Base-by-base conservation (phyloP, 2,797 vertebrate species). In the Mycteria americana region DNA sequence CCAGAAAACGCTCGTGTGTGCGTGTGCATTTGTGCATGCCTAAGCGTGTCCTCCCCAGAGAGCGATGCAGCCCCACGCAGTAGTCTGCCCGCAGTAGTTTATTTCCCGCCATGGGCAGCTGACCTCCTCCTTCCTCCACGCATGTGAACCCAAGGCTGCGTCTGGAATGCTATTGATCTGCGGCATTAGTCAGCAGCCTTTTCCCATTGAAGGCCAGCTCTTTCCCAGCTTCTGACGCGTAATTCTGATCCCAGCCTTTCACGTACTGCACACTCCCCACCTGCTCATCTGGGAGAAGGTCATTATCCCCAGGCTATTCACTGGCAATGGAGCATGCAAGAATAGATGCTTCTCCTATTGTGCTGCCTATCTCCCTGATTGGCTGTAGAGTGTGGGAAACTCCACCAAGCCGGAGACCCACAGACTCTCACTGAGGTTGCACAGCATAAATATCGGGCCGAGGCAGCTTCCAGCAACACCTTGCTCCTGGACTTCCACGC, bases 371-470 rank as follows among this genome's bases (percentile, higher is more conserved):
- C 85, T 87, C 76, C 59, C 95, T 56, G 96, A 98, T 98, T 98
- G 99, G 98, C 97, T 97, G 86, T 27, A 2, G 97, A 98, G 96
- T 98, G 98, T 98, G 98, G 98, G 98, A 98, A 99, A 98, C 97
- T 93, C 94, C 88, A 91, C 76, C 72, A 67, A 96, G 95, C 97
- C 53, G 28, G 76, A 97, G 97, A 98, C 98, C 97, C 98, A 98
- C 96, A 89, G 79, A 12, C 72, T 85, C 62, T 60, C 51, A 7
- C 39, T 3, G 50, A 73, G 95, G 50, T 21, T 7, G 64, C 65
- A 14, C 5, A 6, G 92, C 96, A 98, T 99, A 99, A 99, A 99
- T 98, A 98, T 6, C 21, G 24, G 95, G 69, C 74, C n/a, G 18
- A 25, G 13, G 88, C 97, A 80, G 91, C 94, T 79, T 84, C 87